Evolutionary conservation across 2,113 vertebrate genomes (phyloP).

Genomic region (Engystomops pustulosus): DNA sequence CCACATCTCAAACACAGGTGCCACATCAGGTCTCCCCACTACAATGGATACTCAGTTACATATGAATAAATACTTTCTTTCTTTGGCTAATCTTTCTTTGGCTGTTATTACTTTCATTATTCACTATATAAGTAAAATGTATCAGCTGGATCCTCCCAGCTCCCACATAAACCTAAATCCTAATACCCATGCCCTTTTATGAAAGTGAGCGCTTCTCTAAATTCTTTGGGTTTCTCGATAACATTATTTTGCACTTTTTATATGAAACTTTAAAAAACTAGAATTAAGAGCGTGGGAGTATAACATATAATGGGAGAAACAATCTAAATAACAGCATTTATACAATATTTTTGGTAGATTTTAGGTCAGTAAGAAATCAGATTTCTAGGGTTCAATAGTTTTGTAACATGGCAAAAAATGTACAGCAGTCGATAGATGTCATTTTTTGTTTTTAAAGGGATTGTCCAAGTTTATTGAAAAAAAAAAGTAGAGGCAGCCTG

Average conservation of each 20-base stretch:
- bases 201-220: neutral
- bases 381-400: neutral
- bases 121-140: neutral
- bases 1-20: neutral
- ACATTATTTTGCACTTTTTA: neutral
- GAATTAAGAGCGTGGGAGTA: neutral
- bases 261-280: neutral
- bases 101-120: neutral
- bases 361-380: neutral
- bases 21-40: neutral
- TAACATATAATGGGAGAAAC: neutral
- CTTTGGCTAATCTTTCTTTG: constrained; percentile 11
- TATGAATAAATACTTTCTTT: neutral
- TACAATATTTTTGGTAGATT: neutral
- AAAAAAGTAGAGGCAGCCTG: too few species aligned
- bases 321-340: neutral
- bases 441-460: too few species aligned
- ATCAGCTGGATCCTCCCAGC: neutral
- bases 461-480: too few species aligned
- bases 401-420: neutral
- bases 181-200: neutral
- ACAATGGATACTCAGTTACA: neutral
- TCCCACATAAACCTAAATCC: neutral
- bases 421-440: neutral
- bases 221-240: neutral